A percentile compares a stretch with the other conserved stretches of the same genome.
Conservation (phyloP, 2,888 invertebrate genomes). For the Thymelicus acteon region DNA sequence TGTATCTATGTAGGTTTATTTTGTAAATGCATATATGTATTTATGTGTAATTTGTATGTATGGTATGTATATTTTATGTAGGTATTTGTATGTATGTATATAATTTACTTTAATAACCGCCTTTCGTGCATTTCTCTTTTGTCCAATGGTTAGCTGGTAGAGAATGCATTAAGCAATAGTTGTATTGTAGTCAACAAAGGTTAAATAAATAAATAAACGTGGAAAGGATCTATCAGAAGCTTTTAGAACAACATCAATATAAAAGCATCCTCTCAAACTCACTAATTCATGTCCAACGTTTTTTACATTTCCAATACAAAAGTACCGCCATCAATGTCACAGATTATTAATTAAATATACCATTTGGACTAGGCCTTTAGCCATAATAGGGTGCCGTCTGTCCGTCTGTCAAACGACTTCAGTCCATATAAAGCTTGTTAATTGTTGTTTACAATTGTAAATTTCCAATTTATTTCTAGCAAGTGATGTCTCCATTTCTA, state of each 20-base stretch:
- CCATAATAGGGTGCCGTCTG: slow-evolving; percentile 53
- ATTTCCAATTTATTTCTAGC: slow-evolving; percentile 69
- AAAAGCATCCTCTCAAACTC: not conserved
- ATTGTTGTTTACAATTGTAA: slow-evolving; percentile 74
- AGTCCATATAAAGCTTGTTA: slow-evolving; percentile 69
- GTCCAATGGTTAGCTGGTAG: too few relatives aligned
- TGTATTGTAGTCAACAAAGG: too few relatives aligned
- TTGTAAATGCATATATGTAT: too few relatives aligned
- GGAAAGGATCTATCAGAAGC: too few relatives aligned
- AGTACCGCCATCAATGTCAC: slow-evolving; percentile 36
- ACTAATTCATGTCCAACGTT: slow-evolving; percentile 12
- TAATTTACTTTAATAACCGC: too few relatives aligned
- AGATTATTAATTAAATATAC: slow-evolving; percentile 38
- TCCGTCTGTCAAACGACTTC: slow-evolving; percentile 64
- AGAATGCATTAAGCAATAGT: too few relatives aligned
- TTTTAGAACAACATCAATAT: not conserved
- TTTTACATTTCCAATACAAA: slow-evolving; percentile 31
- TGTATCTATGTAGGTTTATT: too few relatives aligned
- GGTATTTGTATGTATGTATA: too few relatives aligned
- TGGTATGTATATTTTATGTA: too few relatives aligned
- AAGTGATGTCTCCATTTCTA: slow-evolving; percentile 53
- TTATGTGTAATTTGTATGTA: too few relatives aligned
- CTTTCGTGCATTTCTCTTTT: too few relatives aligned
- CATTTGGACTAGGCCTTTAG: slow-evolving; percentile 47
- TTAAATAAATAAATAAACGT: too few relatives aligned